Conservation (phyloP, 2,888 invertebrate genomes). For the Cantharis rufa region DNA sequence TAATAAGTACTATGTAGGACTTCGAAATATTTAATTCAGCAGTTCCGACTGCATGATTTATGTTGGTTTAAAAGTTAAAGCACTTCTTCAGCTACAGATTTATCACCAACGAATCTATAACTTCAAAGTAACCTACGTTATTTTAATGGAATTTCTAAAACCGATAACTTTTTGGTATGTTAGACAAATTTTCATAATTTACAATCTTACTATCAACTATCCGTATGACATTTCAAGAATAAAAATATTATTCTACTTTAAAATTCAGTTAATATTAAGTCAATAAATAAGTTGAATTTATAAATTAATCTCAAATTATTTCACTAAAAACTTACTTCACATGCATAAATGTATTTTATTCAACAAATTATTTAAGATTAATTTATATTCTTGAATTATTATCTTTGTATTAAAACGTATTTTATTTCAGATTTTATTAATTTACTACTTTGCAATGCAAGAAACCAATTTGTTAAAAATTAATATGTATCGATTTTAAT, state of each 20-base stretch:
- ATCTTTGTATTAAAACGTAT: too few relatives aligned
- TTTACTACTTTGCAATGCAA: too few relatives aligned
- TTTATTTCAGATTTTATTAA: too few relatives aligned
- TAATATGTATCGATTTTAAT: too few relatives aligned
- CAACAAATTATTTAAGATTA: too few relatives aligned
- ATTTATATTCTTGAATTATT: too few relatives aligned
- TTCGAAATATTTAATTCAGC: not conserved
- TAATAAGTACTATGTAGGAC: not conserved
- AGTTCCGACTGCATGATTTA: not conserved
- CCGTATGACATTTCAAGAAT: too few relatives aligned
- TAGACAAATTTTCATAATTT: not conserved
- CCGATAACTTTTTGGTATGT: not conserved
- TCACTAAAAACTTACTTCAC: too few relatives aligned
- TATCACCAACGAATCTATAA: not conserved
- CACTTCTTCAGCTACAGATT: not conserved
- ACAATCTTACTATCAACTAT: not conserved
- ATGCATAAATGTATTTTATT: too few relatives aligned
- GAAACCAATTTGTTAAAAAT: too few relatives aligned
- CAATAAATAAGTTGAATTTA: too few relatives aligned
- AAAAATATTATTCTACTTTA: not conserved
- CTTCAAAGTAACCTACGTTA: not conserved
- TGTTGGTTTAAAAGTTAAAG: not conserved
- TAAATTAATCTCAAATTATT: too few relatives aligned
- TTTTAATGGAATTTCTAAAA: not conserved
- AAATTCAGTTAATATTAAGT: not conserved